phyloP scores from a whole-genome alignment of 2,113 vertebrate genomes.

The Hippocampus comes region DNA sequence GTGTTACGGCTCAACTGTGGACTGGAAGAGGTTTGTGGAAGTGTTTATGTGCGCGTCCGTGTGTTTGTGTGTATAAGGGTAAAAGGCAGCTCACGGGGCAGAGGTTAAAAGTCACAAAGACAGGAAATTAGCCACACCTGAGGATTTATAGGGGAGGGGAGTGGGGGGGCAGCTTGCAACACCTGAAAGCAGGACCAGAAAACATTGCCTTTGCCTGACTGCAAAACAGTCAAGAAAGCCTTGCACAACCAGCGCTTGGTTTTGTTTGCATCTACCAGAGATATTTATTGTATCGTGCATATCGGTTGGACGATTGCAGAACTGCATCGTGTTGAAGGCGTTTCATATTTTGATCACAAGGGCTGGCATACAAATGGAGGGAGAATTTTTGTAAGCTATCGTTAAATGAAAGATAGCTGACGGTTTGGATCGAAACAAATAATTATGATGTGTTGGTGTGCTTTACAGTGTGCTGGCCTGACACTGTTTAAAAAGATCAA shows the following conservation, averaged over 20 bases:
- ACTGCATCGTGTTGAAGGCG: background rate
- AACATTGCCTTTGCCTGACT: background rate
- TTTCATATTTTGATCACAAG: background rate
- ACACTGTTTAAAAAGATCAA: background rate
- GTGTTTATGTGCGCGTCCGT: conserved; percentile 13
- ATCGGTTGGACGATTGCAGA: background rate
- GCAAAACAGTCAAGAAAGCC: background rate
- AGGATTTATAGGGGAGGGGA: conserved; percentile 30
- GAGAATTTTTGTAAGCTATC: too few relatives aligned
- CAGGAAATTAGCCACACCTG: conserved; percentile 66
- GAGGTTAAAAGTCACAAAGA: conserved; percentile 53
- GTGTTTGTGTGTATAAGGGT: conserved; percentile 5
- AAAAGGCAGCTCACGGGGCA: conserved; percentile 26
- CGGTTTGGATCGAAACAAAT: background rate
- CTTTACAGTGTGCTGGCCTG: background rate
- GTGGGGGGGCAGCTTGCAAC: conserved; percentile 8
- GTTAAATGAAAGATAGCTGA: background rate
- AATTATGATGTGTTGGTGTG: too few relatives aligned
- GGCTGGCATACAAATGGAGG: background rate
- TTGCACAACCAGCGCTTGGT: background rate
- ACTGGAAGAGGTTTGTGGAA: conserved; percentile 1
- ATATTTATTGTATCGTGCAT: background rate
- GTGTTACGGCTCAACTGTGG: conserved; percentile 37
- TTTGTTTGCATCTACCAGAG: background rate
- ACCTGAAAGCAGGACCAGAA: background rate